Base-by-base conservation (phyloP, 2,888 invertebrate genomes). In the Camponotus fellah region DNA sequence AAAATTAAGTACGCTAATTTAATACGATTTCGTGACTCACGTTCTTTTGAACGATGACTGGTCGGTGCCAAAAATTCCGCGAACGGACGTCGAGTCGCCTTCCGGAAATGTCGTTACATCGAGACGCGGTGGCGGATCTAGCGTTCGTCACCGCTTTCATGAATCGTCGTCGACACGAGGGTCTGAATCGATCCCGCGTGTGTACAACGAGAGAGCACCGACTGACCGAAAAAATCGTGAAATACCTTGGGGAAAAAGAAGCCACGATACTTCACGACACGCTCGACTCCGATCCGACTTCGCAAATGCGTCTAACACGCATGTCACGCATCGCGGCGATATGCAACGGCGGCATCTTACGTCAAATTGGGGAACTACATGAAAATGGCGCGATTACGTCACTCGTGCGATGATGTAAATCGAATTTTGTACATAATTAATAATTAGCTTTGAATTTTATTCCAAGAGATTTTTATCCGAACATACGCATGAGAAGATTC, bases 71-170 rank as follows among this genome's bases (percentile, higher is more conserved):
- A 84, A 85, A 86, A 82, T 87, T 83, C 64, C 53, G 69, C 84
- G 65, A 46, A 46, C 60, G 60, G 34, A 69, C 84, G 43, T 62
- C 53, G 71, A 82, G 74, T 71, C 72, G 77, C 80, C 79, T 89
- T 89, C 86, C 82, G 86, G 89, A 89, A 88, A 82, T 84, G 87
- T 88, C 89, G 83, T 88, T 81, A 62, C 32, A 49, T 80, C 58
- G 37, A 65, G 80, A 84, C 10, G 79, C 84, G 17, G 17, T 43
- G 14, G 9, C 32, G 37, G 17, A 49, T 43, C 46, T 10, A 34
- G 46, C 53, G 68, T 43, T 21, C 49, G 37, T 65, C 62, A 21
- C 58, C 60, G 84, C 65, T 21, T 53, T 65, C 43, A 26, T 71
- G 26, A 26, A 82, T 66, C 60, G 43, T 68, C 68, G 40, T 77